Evolutionary conservation across 2,113 vertebrate species (phyloP), one percentile per base, ranked within the genome.

Genomic region (Micronycteris hirsuta): DNA sequence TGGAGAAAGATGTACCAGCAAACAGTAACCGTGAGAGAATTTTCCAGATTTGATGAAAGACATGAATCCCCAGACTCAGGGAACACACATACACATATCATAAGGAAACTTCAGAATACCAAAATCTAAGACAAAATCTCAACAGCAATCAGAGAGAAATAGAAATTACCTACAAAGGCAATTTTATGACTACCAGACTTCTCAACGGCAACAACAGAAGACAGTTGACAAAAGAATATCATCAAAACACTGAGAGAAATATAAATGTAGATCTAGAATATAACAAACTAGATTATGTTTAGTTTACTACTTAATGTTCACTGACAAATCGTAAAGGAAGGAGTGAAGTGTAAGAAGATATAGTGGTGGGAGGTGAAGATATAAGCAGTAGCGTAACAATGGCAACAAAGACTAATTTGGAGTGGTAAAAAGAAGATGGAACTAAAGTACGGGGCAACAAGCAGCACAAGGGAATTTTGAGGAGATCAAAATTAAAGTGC

Each of bases 211-310:
- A 93, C 24, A 91, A 90, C 26, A 82, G 77, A 91, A 71, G 65
- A 95, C 13, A 95, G 33, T 82, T 7, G 54, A 95, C 58, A 80
- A 90, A 93, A 47, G 85, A 83, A 38, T 74, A 74, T 15, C 58
- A 58, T 91, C n/a, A 71, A 93, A 94, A 88, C 16, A 77, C 31
- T n/a, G 15, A 93, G 12, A 76, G 78, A 93, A 93, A 93, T 91
- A 89, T 74, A 70, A 83, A 84, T 16, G 45, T 68, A 92, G 80
- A 70, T 24, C 54, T 90, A 76, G 58, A 84, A 84, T 45, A 54
- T 65, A 76, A 52, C 43, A 88, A 85, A 41, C 20, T 77, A 92
- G 84, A 85, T 61, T 81, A 87, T 58, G 24, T 81, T 70, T 17
- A 16, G 28, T 56, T 67, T 86, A 15, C 82, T 71, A 68, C 36